phyloP scores from a whole-genome alignment of 64 coral and sea anemone species.

The Hydrozoanthus tunicans region DNA sequence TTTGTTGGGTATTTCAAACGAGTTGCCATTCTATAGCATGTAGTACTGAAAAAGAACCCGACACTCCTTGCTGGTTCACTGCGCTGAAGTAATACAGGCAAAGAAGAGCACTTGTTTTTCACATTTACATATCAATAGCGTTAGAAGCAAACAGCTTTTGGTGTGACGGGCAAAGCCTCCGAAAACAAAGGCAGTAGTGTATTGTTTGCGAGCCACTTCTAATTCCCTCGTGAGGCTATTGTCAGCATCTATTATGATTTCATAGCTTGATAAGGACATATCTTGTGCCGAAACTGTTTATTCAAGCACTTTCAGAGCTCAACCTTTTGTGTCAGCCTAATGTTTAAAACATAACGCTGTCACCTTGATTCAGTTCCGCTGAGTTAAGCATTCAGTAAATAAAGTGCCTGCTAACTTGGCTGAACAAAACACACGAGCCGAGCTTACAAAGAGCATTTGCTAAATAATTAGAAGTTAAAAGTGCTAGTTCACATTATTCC shows the following conservation, averaged over 20 bases:
- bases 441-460: too few species aligned
- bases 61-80: not conserved
- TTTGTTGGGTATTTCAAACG: not conserved
- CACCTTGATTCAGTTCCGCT: too few species aligned
- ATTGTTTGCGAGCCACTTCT: not conserved
- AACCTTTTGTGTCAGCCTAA: not conserved
- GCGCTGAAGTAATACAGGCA: not conserved
- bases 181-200: not conserved
- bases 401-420: not conserved
- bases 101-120: not conserved
- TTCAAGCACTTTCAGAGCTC: not conserved
- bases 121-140: conserved; percentile 57
- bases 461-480: too few species aligned
- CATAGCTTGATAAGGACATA: not conserved
- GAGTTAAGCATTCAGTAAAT: not conserved
- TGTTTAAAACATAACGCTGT: not conserved
- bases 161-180: not conserved
- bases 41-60: not conserved
- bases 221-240: not conserved
- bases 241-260: not conserved
- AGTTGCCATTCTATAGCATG: not conserved
- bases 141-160: not conserved
- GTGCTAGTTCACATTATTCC: too few species aligned
- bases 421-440: too few species aligned
- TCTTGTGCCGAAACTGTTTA: conserved; percentile 33